Base-by-base conservation (phyloP, 2,888 invertebrate genomes). In the Stramonita haemastoma region DNA sequence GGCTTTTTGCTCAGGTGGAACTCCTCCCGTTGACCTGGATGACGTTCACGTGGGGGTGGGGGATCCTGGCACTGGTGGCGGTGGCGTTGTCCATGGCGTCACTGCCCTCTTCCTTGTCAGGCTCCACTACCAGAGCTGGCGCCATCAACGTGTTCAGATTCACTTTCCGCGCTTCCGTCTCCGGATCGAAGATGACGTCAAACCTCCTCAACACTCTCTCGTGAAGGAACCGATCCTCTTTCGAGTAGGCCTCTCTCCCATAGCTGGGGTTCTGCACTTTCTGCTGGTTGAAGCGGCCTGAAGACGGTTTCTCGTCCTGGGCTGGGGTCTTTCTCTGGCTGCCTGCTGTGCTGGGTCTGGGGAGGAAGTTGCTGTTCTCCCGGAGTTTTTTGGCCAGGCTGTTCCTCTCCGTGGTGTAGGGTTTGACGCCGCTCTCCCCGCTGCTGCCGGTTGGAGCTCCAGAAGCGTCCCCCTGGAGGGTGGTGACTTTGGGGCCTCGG, bases 131-230 rank as follows among this genome's bases (percentile, higher is more conserved):
- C 32, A 57, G 29, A 8, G 81, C 19, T 1, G 89, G 88, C n/a
- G 87, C 89, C 26, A 87, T 60, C 5, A 32, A 8, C 56, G 46
- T 60, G 85, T 29, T 79, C 46, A 87, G 32, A 57, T 87, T 83
- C 29, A 66, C 70, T 81, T 81, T 60, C 17, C 11, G 32, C 66
- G n/a, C 70, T 77, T 19, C 66, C 34, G 34, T 86, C 32, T 34
- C 46, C 11, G 87, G 90, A 57, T 90, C 90, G 87, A 91, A 91
- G 15, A 91, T 91, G 36, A 87, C 73, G n/a, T 91, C 83, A 57
- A 91, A 91, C 17, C 77, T 73, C 13, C 56, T 60, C 4, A 90
- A 34, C 17, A 91, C 85, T 29, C 86, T 46, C 29, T 85, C 87
- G 17, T 87, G 86, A 8, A 81, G 22, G 29, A 34, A 84, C 32